These are phyloP conservation scores for Hesperia comma DNA, from an alignment of 2,888 invertebrate genomes.

Conservation along the genomic window DNA sequence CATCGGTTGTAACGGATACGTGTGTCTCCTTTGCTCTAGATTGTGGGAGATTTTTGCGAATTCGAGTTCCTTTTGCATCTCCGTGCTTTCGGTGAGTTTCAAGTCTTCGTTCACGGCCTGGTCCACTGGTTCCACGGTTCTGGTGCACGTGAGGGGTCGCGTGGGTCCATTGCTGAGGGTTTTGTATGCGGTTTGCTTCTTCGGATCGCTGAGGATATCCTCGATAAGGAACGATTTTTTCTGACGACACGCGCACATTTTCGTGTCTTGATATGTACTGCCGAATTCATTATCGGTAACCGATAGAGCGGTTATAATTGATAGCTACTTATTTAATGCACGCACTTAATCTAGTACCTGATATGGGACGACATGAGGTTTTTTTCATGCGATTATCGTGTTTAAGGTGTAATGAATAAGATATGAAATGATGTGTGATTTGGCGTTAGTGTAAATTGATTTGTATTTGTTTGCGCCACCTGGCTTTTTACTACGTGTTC, in stretches of 20 bases:
- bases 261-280: conserved; percentile 64
- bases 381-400: conserved; percentile 6
- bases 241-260: conserved; percentile 77
- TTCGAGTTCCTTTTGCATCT: conserved; percentile 58
- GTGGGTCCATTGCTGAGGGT: conserved; percentile 61
- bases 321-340: conserved; percentile 81
- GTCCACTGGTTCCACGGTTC: conserved; percentile 24
- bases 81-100: conserved; percentile 9
- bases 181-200: conserved; percentile 55
- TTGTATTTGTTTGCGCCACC: conserved; percentile 10
- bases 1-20: conserved; percentile 70
- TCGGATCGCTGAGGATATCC: conserved; percentile 68
- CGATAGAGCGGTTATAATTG: conserved; percentile 71
- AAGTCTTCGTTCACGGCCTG: neutral
- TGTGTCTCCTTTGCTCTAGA: conserved; percentile 66
- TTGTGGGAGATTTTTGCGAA: conserved; percentile 52
- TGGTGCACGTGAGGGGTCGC: conserved; percentile 55
- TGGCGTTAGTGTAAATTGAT: conserved; percentile 10
- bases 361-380: conserved; percentile 12
- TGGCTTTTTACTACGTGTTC: conserved; percentile 29
- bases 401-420: neutral
- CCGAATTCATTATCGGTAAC: conserved; percentile 74
- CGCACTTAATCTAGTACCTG: conserved; percentile 62
- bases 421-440: conserved; percentile 3
- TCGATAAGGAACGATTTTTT: conserved; percentile 75